phyloP scores from a whole-genome alignment of 2,888 invertebrate genomes.

The Megalurothrips usitatus region DNA sequence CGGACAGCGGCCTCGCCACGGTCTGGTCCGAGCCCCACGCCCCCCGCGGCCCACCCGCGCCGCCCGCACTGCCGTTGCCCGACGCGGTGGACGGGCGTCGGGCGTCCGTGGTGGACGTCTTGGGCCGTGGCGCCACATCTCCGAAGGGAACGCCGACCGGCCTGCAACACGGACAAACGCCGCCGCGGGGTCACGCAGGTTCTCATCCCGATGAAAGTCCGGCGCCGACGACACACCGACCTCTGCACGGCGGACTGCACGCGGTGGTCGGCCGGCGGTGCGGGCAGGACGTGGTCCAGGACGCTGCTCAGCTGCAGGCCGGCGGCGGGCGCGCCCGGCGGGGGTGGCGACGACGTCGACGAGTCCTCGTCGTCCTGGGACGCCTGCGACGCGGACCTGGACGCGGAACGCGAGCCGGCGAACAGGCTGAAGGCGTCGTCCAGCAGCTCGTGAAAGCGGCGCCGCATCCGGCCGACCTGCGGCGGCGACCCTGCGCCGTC shows the following conservation, averaged over 20 bases:
- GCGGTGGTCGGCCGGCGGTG: conserved; percentile 34
- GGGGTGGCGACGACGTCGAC: not conserved
- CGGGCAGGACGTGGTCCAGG: conserved; percentile 27
- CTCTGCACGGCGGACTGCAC: conserved; percentile 28
- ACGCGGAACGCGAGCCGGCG: conserved; percentile 44
- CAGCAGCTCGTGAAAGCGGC: conserved; percentile 69
- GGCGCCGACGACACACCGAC: not conserved
- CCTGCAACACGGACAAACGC: conserved; percentile 36
- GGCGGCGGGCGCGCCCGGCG: not conserved
- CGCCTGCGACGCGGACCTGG: conserved; percentile 51
- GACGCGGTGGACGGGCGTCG: conserved; percentile 28
- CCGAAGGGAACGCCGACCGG: conserved; percentile 37
- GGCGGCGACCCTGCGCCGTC: conserved; percentile 33
- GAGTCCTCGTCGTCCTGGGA: conserved; percentile 10
- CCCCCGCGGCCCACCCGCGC: conserved; percentile 37
- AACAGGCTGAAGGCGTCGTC: conserved; percentile 76
- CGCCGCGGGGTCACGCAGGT: too few species aligned
- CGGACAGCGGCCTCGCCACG: conserved; percentile 56
- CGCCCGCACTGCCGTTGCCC: conserved; percentile 33
- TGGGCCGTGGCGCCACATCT: conserved; percentile 37
- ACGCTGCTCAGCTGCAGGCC: conserved; percentile 20
- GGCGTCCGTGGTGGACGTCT: conserved; percentile 36
- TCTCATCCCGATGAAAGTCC: conserved; percentile 23
- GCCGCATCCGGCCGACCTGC: conserved; percentile 53
- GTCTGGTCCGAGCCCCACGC: conserved; percentile 37